phyloP scores from a whole-genome alignment of 2,797 vertebrate species.

The Clarias pachynema region DNA sequence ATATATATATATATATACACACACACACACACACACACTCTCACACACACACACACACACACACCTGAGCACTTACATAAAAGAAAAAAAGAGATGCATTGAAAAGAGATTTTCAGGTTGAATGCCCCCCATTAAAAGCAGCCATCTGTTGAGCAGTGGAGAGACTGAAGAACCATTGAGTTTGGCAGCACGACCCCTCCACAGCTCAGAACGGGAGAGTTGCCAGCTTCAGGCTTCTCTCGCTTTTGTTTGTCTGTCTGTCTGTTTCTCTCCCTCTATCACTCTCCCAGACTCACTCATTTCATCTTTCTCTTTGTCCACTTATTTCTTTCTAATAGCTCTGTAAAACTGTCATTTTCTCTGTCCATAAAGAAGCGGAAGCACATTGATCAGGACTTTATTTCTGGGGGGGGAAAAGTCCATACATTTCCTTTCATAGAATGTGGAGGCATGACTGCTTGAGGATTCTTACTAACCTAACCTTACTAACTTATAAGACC shows the following conservation, averaged over 20 bases:
- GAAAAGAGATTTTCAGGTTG: slow-evolving; percentile 62
- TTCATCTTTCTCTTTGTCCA: not conserved
- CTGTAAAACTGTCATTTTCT: slow-evolving; percentile 1
- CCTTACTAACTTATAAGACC: not conserved
- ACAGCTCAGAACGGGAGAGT: slow-evolving; percentile 50
- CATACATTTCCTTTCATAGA: not conserved
- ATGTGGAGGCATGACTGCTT: not conserved
- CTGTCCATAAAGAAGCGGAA: not conserved
- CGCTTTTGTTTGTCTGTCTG: slow-evolving; percentile 49
- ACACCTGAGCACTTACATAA: slow-evolving; percentile 57
- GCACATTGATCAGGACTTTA: not conserved
- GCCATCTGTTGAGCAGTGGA: slow-evolving; percentile 66
- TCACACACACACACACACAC: slow-evolving; percentile 34
- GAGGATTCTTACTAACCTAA: not conserved
- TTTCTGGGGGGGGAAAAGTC: not conserved
- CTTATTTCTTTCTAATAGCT: slow-evolving; percentile 29
- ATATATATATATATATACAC: no score
- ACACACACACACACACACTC: no score
- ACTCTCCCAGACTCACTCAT: slow-evolving; percentile 15
- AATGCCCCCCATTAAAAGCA: slow-evolving; percentile 65
- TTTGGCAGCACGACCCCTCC: slow-evolving; percentile 54
- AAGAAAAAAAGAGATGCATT: slow-evolving; percentile 38
- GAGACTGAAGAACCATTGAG: slow-evolving; percentile 52
- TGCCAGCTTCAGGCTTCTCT: slow-evolving; percentile 53
- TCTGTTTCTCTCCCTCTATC: slow-evolving; percentile 32